Evolutionary conservation across 2,888 invertebrate species (phyloP), one percentile per base, ranked within the genome.

Genomic region (Gisinianus flammeolus): DNA sequence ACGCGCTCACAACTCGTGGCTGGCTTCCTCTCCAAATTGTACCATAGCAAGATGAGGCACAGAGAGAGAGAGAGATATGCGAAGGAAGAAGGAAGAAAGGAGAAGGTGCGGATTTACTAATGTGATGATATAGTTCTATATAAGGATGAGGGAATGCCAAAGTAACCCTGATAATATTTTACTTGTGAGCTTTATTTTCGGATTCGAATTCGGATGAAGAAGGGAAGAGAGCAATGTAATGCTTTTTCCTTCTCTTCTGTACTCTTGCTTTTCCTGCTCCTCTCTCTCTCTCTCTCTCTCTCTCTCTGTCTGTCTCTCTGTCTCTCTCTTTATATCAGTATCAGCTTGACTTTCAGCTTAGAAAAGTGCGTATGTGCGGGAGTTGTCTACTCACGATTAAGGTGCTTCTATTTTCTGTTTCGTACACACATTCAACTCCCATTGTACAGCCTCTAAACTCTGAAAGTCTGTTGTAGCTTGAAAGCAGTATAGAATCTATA

Each of bases 101-200:
- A n/a, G n/a, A n/a, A n/a, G n/a, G 52, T 44, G 52, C 8, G 64
- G 64, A 24, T n/a, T n/a, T 64, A 26, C n/a, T 64, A n/a, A 30
- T 31, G 68, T 69, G 24, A 69, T 69, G 30, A 33, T 69, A n/a
- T 33, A 69, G 35, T 30, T 44, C 68, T 44, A 33, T 69, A 44
- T 69, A 69, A 66, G 66, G 66, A 54, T 16, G n/a, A n/a, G n/a
- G n/a, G n/a, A n/a, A n/a, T n/a, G n/a, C n/a, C n/a, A n/a, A 4
- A 16, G 56, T 22, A 16, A 54, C 3, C 10, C 52, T 2, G 54
- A 54, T 70, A 44, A 54, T 70, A 70, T 70, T 70, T 70, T 70
- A 33, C 69, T 69, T 2, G 5, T 67, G 62, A 28, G 70, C 54
- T 70, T 70, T 70, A 70, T 54, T 70, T 70, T 54, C 26, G 70